Conservation (phyloP, 2,113 vertebrate species). For the Rhabdornis inornatus region DNA sequence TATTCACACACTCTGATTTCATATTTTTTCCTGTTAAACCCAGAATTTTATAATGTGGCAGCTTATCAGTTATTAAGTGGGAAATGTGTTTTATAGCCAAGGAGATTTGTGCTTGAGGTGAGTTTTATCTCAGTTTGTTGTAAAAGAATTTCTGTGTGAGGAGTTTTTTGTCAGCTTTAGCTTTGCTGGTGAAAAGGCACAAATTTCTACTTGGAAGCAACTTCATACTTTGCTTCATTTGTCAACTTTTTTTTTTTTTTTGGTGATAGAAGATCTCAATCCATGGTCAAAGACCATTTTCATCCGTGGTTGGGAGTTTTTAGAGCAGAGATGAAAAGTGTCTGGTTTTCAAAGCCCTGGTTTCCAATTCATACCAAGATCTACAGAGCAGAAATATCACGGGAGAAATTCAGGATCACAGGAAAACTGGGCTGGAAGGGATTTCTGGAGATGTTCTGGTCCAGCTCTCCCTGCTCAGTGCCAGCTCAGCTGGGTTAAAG, state of each 20-base stretch:
- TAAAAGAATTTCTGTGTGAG: background rate
- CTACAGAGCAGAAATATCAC: background rate
- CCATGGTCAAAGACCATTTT: background rate
- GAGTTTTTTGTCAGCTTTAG: background rate
- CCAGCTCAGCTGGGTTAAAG: background rate
- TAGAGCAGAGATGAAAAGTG: background rate
- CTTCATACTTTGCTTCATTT: background rate
- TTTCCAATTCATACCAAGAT: background rate
- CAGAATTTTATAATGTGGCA: background rate
- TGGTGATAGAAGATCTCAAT: background rate
- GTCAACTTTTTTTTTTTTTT: background rate
- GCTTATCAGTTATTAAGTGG: no score
- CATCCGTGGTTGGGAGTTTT: rapidly evolving
- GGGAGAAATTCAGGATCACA: background rate
- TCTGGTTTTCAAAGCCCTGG: background rate
- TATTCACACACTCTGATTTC: background rate
- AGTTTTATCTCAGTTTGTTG: background rate
- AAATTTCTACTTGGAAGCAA: background rate
- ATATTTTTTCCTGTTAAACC: background rate
- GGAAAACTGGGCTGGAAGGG: background rate
- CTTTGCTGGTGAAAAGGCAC: background rate
- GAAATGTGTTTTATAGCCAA: background rate
- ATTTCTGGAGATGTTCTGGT: background rate
- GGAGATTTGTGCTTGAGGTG: background rate
- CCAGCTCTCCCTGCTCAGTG: background rate